Evolutionary conservation across 1,140 invertebrate genomes (phyloP).

Genomic region (Zaprionus taronus): DNA sequence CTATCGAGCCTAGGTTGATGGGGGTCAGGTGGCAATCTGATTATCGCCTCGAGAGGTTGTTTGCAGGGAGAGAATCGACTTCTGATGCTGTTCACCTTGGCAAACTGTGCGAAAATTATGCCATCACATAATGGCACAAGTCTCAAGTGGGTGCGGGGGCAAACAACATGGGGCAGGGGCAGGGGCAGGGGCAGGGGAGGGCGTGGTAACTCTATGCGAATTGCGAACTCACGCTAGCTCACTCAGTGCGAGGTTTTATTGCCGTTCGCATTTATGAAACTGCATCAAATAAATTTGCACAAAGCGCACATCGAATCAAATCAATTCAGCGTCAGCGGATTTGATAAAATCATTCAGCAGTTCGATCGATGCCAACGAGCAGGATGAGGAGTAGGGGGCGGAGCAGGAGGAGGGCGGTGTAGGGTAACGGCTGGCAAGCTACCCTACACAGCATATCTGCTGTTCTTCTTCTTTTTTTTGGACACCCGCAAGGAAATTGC

Average conservation of each 20-base stretch:
- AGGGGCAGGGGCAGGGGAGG: background rate
- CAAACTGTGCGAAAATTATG: slow-evolving; percentile 56
- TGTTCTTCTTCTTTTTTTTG: background rate
- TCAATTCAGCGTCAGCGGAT: slow-evolving; percentile 76
- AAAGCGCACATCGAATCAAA: slow-evolving; percentile 77
- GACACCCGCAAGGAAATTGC: slow-evolving; percentile 40
- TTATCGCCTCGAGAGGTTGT: slow-evolving; percentile 69
- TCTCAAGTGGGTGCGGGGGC: background rate
- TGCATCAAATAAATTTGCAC: slow-evolving; percentile 76
- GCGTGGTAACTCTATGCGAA: background rate
- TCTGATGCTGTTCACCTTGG: slow-evolving; percentile 3
- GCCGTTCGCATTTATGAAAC: slow-evolving; percentile 65
- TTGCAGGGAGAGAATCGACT: slow-evolving; percentile 21
- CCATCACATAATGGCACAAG: slow-evolving; percentile 48
- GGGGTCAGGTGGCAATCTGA: slow-evolving; percentile 59
- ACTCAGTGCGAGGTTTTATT: slow-evolving; percentile 38
- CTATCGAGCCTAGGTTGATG: background rate
- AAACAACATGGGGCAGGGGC: background rate
- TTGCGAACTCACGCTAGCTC: background rate
- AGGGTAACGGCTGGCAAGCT: slow-evolving; percentile 1
- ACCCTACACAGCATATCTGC: background rate
- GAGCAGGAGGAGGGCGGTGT: background rate
- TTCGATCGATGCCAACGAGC: slow-evolving; percentile 21
- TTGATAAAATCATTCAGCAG: slow-evolving; percentile 73
- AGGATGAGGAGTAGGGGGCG: background rate